phyloP scores from a whole-genome alignment of 2,797 vertebrate genomes.

The Acanthis flammea region DNA sequence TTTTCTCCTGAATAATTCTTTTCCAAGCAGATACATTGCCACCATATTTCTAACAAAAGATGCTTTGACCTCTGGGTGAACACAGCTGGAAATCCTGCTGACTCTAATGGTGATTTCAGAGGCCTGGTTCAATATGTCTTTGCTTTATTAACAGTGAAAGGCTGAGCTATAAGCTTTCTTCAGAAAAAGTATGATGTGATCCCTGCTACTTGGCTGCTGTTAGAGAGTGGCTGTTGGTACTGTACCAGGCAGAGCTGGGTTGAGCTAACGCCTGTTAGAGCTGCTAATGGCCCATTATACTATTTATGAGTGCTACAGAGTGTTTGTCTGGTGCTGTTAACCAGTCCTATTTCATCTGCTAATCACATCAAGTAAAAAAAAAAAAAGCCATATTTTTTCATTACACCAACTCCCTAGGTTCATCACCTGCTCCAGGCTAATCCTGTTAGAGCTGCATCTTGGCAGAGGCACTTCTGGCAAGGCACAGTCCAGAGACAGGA shows the following conservation, averaged over 20 bases:
- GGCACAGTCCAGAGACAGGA: background rate
- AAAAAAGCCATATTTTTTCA: background rate
- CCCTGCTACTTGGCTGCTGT: background rate
- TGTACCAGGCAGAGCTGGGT: background rate
- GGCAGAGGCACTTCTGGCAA: conserved; percentile 16
- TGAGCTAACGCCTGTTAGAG: background rate
- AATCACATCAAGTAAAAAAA: background rate
- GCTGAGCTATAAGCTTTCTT: background rate
- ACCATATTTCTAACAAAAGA: background rate
- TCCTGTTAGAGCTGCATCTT: conserved; percentile 28
- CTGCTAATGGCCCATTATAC: background rate
- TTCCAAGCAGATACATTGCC: background rate
- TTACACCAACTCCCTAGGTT: background rate
- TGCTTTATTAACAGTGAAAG: background rate
- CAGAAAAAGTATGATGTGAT: background rate
- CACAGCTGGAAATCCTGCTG: background rate
- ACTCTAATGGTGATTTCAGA: background rate
- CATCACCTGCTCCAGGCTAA: background rate
- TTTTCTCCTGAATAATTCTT: background rate
- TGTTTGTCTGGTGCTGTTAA: background rate
- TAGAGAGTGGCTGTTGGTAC: background rate
- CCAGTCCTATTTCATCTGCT: background rate
- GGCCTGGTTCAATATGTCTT: background rate
- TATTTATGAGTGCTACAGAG: background rate
- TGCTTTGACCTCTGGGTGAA: background rate